Evolutionary conservation across 1,140 invertebrate genomes (phyloP).

Genomic region (Neodiprion pinetum): DNA sequence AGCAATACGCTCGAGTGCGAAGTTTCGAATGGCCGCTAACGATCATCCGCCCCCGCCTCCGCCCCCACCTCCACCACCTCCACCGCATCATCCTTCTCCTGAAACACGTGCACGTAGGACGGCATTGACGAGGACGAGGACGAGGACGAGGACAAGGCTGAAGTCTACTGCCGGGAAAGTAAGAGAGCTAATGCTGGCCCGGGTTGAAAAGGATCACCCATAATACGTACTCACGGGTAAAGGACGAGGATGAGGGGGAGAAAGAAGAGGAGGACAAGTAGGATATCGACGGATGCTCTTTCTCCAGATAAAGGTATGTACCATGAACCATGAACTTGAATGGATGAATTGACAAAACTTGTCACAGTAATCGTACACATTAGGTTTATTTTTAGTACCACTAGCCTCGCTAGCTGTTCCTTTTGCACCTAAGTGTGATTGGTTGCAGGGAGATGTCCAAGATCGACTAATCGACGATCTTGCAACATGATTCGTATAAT

Average conservation of each 20-base stretch:
- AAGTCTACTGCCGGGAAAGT: conserved; percentile 13
- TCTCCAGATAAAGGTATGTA: too few relatives aligned
- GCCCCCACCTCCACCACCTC: conserved; percentile 37
- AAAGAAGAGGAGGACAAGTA: conserved; percentile 26
- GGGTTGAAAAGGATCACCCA: too few relatives aligned
- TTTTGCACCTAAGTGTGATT: too few relatives aligned
- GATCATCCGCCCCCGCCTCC: conserved; percentile 42
- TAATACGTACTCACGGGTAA: background rate
- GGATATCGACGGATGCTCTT: conserved; percentile 26
- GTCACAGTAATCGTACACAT: too few relatives aligned
- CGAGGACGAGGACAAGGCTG: conserved; percentile 14
- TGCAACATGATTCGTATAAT: too few relatives aligned
- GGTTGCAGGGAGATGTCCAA: too few relatives aligned
- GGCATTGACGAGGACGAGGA: background rate
- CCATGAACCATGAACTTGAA: conserved; percentile 17
- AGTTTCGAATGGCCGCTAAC: conserved; percentile 52
- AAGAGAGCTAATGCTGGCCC: background rate
- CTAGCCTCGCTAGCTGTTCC: too few relatives aligned
- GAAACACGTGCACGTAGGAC: background rate
- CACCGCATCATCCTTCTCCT: conserved; percentile 15
- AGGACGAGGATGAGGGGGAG: conserved; percentile 13
- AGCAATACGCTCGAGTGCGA: conserved; percentile 47
- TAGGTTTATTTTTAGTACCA: background rate
- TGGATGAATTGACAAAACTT: conserved; percentile 28
- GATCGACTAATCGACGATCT: too few relatives aligned